Percentiles rank a stretch among this genome's conserved stretches.
Evolutionary conservation across 1,140 invertebrate genomes (phyloP).

Genomic region (Trichomalopsis sarcophagae): DNA sequence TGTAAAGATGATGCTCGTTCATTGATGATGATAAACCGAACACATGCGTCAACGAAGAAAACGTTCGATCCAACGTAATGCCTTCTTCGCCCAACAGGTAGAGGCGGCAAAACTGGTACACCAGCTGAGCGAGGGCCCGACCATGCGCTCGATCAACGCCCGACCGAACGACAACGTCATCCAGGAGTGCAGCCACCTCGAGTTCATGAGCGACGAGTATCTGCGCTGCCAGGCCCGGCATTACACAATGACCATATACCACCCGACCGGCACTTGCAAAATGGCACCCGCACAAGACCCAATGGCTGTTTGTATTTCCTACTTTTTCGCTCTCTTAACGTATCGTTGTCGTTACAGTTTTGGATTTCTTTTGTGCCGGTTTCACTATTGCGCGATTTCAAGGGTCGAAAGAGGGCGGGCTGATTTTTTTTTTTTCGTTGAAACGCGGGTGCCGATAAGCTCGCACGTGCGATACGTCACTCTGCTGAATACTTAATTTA

Average conservation of each 20-base stretch:
- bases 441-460: not conserved
- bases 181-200: slow-evolving; percentile 76
- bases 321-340: not conserved
- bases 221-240: slow-evolving; percentile 83
- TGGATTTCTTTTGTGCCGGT: not conserved
- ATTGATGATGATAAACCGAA: not conserved
- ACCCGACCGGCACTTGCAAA: slow-evolving; percentile 55
- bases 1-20: not conserved
- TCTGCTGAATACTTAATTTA: too few species aligned
- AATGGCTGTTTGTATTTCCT: slow-evolving; percentile 62
- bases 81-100: slow-evolving; percentile 69
- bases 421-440: not conserved
- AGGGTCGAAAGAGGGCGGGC: too few species aligned
- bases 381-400: not conserved
- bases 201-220: slow-evolving; percentile 79
- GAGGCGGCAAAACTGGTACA: slow-evolving; percentile 84
- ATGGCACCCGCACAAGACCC: slow-evolving; percentile 68
- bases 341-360: not conserved
- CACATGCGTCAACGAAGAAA: not conserved
- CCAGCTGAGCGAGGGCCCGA: slow-evolving; percentile 78
- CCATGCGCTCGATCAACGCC: slow-evolving; percentile 80
- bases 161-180: slow-evolving; percentile 79
- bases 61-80: not conserved
- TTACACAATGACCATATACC: slow-evolving; percentile 73
- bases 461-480: too few species aligned